Evolutionary conservation across 1,140 invertebrate genomes (phyloP).

Genomic region (Cyclina sinensis): DNA sequence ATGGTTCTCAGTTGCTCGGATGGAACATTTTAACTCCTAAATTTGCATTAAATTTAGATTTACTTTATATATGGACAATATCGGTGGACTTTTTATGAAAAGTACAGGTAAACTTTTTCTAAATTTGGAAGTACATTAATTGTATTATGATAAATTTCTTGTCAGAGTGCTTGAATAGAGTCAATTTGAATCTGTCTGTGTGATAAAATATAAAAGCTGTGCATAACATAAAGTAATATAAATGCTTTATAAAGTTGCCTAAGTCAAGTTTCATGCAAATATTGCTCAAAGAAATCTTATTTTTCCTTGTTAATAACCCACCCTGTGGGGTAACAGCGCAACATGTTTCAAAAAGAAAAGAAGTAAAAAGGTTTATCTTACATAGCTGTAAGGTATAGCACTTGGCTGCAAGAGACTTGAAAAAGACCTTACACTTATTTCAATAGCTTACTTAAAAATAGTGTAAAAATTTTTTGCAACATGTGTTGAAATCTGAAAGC

Average conservation of each 20-base stretch:
- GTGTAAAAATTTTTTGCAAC: neutral
- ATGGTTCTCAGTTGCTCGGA: neutral
- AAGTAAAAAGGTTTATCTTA: neutral
- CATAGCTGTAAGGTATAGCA: too few species aligned
- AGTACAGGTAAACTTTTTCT: neutral
- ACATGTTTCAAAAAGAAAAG: neutral
- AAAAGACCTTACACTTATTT: neutral
- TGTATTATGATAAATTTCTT: constrained; percentile 23
- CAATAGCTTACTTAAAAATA: neutral
- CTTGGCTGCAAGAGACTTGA: neutral
- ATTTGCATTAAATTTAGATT: constrained; percentile 32
- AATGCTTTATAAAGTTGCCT: neutral
- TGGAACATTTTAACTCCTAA: neutral
- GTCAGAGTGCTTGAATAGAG: constrained; percentile 11
- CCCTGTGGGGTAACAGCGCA: constrained; percentile 19
- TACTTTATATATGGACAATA: constrained; percentile 18
- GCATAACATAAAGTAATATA: neutral
- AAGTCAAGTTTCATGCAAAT: neutral
- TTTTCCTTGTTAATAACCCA: neutral
- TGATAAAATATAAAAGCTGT: neutral
- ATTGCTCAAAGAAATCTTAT: neutral
- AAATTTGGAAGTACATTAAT: constrained; percentile 1
- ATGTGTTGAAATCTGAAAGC: neutral
- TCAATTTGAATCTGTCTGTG: constrained; percentile 23
- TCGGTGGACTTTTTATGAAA: constrained; percentile 23